Conservation (phyloP, 2,113 vertebrate genomes). For the Hucho hucho region DNA sequence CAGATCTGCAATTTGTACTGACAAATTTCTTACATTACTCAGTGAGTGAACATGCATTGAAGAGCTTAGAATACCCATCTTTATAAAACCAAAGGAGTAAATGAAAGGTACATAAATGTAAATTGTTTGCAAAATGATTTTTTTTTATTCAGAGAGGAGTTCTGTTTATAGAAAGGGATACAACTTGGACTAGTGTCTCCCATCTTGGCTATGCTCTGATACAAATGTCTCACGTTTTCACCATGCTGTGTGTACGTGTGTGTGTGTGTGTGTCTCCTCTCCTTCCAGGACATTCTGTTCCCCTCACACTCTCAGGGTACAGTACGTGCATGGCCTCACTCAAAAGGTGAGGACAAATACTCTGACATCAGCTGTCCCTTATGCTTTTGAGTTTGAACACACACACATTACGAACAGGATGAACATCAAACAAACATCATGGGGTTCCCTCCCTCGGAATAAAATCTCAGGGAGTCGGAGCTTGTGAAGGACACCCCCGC, state of each 20-base stretch:
- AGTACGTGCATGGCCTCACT: slow-evolving; percentile 6
- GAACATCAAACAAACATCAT: slow-evolving; percentile 22
- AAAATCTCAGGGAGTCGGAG: not conserved
- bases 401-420: not conserved
- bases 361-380: not conserved
- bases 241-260: not conserved
- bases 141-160: not conserved
- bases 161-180: not conserved
- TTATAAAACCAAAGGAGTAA: not conserved
- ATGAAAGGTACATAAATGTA: not conserved
- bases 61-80: not conserved
- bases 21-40: not conserved
- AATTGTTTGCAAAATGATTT: not conserved
- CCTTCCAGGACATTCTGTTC: slow-evolving; percentile 12
- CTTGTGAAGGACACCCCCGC: not conserved
- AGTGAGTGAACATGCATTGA: not conserved
- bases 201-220: no score
- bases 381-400: not conserved
- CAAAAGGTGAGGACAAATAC: not conserved
- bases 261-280: not conserved
- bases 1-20: slow-evolving; percentile 5
- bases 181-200: not conserved
- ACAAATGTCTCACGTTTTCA: not conserved
- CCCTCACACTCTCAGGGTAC: not conserved
- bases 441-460: not conserved